Conservation (phyloP, 2,888 invertebrate genomes). For the Synanthedon formicaeformis region DNA sequence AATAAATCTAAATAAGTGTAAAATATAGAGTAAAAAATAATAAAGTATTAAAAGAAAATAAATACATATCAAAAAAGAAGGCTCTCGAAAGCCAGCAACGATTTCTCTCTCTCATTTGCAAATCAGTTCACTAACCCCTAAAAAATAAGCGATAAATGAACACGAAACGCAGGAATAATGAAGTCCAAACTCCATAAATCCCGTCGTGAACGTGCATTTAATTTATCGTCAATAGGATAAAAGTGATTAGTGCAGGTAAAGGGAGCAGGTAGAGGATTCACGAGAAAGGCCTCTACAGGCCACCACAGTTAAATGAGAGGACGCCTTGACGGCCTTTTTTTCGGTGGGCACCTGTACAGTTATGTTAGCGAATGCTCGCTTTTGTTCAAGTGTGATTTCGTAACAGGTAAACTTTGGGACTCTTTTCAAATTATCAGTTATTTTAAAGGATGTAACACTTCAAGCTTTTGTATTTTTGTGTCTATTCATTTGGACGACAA, state of each 20-base stretch:
- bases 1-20: too few relatives aligned
- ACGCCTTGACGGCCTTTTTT: conserved; percentile 29
- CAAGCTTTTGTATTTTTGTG: too few relatives aligned
- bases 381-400: conserved; percentile 40
- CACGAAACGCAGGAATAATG: conserved; percentile 47
- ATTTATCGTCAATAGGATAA: conserved; percentile 51
- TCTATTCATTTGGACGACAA: too few relatives aligned
- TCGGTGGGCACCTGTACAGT: conserved; percentile 56
- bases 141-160: conserved; percentile 21
- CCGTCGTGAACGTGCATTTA: conserved; percentile 32
- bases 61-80: too few relatives aligned
- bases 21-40: too few relatives aligned
- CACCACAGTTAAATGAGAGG: conserved; percentile 21
- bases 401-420: conserved; percentile 2
- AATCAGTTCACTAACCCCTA: neutral
- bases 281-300: conserved; percentile 25
- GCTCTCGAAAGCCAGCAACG: too few relatives aligned
- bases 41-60: too few relatives aligned
- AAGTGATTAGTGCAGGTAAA: conserved; percentile 54
- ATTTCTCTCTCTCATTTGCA: neutral
- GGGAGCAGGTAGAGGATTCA: conserved; percentile 49
- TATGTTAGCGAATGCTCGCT: conserved; percentile 26
- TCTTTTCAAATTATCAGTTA: conserved; percentile 12
- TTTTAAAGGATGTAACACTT: conserved; percentile 33
- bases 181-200: conserved; percentile 42